Percentiles rank a stretch among this genome's conserved stretches.
Evolutionary conservation across 2,888 invertebrate genomes (phyloP).

Genomic region (Azorinus chamasolen): DNA sequence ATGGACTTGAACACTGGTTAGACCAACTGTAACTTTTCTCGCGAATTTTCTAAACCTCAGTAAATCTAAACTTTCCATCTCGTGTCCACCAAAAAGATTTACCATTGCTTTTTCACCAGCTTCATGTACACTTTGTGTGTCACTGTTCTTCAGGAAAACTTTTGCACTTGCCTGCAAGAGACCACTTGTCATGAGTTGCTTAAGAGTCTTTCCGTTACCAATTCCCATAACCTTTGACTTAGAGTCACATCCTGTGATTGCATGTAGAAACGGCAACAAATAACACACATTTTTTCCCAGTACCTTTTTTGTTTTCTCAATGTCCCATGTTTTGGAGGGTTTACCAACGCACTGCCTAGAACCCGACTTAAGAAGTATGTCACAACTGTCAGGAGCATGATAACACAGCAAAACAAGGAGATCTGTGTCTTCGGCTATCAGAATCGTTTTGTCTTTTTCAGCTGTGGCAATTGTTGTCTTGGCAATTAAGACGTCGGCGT

Average conservation of each 20-base stretch:
- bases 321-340: slow-evolving; percentile 49
- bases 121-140: too few species aligned
- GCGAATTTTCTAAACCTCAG: slow-evolving; percentile 52
- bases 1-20: slow-evolving; percentile 53
- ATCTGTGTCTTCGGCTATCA: slow-evolving; percentile 76
- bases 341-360: too few species aligned
- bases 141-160: too few species aligned
- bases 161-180: too few species aligned
- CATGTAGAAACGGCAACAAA: slow-evolving; percentile 56
- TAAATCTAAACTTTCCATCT: slow-evolving; percentile 30
- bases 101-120: slow-evolving; percentile 14
- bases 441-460: slow-evolving; percentile 20
- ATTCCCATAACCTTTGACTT: slow-evolving; percentile 60
- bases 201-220: slow-evolving; percentile 39
- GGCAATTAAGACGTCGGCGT: slow-evolving; percentile 71
- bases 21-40: slow-evolving; percentile 37
- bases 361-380: slow-evolving; percentile 56
- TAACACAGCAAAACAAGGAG: slow-evolving; percentile 67
- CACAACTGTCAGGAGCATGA: slow-evolving; percentile 44
- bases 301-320: slow-evolving; percentile 27
- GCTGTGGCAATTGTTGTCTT: slow-evolving; percentile 57
- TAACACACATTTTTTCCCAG: slow-evolving; percentile 45
- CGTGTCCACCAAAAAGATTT: slow-evolving; percentile 37
- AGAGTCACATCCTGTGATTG: slow-evolving; percentile 68
- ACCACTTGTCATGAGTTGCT: too few species aligned